Evolutionary conservation across 2,888 invertebrate genomes (phyloP).

Genomic region (Mesorhabditis belari): DNA sequence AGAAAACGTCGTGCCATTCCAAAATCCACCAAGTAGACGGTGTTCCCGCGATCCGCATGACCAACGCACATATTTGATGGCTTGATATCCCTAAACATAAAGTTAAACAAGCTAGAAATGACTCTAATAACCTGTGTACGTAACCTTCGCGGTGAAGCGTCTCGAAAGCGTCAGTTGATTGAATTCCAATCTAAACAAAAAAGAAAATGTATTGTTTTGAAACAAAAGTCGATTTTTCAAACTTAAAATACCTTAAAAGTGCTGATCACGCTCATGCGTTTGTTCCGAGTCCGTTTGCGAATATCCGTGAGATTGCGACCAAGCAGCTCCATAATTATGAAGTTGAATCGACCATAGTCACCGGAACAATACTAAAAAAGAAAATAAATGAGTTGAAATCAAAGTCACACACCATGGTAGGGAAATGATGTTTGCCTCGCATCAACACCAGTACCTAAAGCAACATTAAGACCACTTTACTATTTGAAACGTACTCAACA

Average conservation of each 20-base stretch:
- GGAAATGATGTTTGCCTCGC: conserved; percentile 21
- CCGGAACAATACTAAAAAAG: conserved; percentile 37
- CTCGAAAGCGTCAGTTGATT: conserved; percentile 32
- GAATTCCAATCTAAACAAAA: conserved; percentile 36
- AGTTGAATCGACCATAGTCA: conserved; percentile 26
- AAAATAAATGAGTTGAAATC: too few relatives aligned
- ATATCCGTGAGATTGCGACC: conserved; percentile 42
- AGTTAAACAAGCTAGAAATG: background rate
- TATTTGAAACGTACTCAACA: too few relatives aligned
- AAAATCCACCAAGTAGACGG: conserved; percentile 45
- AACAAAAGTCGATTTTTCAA: too few relatives aligned
- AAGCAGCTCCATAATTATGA: conserved; percentile 47
- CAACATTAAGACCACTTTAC: too few relatives aligned
- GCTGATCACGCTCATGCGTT: conserved; percentile 20
- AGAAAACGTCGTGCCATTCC: conserved; percentile 34
- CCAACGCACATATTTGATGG: conserved; percentile 48
- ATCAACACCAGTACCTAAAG: conserved; percentile 29
- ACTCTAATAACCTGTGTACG: conserved; percentile 27
- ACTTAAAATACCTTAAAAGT: too few relatives aligned
- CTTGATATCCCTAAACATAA: conserved; percentile 35
- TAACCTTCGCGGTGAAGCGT: conserved; percentile 39
- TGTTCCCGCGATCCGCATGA: conserved; percentile 21
- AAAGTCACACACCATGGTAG: conserved; percentile 23
- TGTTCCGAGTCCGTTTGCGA: conserved; percentile 20
- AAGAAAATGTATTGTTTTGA: too few relatives aligned